Conservation (phyloP, 35 echinoderm and acorn worm species). For the Amphiura filiformis region DNA sequence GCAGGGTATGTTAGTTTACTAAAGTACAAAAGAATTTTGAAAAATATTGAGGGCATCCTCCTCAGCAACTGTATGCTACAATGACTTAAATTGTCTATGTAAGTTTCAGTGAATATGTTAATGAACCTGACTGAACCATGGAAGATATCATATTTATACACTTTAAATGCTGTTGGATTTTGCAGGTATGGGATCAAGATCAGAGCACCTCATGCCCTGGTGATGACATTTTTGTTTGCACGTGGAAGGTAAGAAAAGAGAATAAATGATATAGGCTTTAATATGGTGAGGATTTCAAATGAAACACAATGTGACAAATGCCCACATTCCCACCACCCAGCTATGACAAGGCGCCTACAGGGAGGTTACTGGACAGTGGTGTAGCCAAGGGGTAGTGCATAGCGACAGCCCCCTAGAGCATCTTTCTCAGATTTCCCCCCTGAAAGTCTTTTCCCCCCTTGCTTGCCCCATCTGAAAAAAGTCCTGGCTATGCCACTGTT, state of each 20-base stretch:
- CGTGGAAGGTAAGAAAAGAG: conserved; percentile 71
- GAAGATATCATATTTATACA: background rate
- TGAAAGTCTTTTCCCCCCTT: background rate
- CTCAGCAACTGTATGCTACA: background rate
- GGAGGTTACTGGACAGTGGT: too few relatives aligned
- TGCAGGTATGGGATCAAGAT: conserved; percentile 95
- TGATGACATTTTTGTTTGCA: conserved; percentile 98
- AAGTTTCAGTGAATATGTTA: background rate
- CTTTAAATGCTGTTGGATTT: conserved; percentile 27
- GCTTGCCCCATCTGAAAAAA: background rate
- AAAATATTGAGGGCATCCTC: too few relatives aligned
- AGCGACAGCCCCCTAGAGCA: too few relatives aligned
- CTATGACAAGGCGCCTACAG: too few relatives aligned
- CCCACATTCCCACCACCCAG: too few relatives aligned
- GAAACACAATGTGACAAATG: too few relatives aligned
- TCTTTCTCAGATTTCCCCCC: too few relatives aligned
- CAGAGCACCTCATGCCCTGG: conserved; percentile 90
- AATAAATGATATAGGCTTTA: background rate
- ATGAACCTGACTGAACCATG: background rate
- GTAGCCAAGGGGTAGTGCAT: too few relatives aligned
- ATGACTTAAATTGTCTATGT: background rate
- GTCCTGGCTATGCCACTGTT: too few relatives aligned
- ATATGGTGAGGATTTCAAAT: too few relatives aligned
- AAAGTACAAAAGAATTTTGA: too few relatives aligned
- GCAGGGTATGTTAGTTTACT: too few relatives aligned